These are phyloP conservation scores for Hyalella azteca DNA, from an alignment of 2,888 invertebrate species.

Conservation along the genomic window DNA sequence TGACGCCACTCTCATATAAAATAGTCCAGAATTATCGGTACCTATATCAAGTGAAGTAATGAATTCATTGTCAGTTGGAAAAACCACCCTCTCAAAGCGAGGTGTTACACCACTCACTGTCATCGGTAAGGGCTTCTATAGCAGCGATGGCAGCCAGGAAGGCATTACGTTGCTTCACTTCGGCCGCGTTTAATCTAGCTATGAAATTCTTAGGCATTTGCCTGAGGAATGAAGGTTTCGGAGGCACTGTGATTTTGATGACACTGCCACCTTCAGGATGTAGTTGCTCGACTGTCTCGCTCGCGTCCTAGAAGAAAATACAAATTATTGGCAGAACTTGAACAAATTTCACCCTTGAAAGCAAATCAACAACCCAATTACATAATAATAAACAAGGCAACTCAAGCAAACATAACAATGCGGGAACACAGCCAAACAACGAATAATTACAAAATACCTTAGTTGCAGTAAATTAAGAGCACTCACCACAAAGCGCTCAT, in stretches of 20 bases:
- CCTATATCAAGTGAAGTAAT: too few species aligned
- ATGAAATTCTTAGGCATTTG: background rate
- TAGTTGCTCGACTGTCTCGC: background rate
- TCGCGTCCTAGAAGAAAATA: background rate
- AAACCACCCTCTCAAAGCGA: too few species aligned
- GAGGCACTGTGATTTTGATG: background rate
- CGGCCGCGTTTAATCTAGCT: background rate
- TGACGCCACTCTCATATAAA: too few species aligned
- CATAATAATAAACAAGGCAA: background rate
- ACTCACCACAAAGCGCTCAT: constrained; percentile 21
- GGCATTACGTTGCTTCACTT: background rate
- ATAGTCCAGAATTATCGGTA: too few species aligned
- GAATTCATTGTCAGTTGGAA: too few species aligned
- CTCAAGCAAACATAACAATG: background rate
- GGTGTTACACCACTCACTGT: background rate
- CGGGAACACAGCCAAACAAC: background rate
- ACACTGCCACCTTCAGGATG: background rate
- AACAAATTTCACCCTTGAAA: background rate
- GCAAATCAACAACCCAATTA: background rate
- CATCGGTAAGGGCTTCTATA: background rate
- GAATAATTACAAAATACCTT: background rate
- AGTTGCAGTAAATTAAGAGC: background rate
- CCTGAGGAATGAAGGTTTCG: background rate
- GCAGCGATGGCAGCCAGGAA: background rate
- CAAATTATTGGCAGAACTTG: background rate